A percentile compares a stretch with the other conserved stretches of the same genome.
These are phyloP conservation scores for Adoxophyes honmai DNA, from an alignment of 1,140 invertebrate species.

Conservation along the genomic window DNA sequence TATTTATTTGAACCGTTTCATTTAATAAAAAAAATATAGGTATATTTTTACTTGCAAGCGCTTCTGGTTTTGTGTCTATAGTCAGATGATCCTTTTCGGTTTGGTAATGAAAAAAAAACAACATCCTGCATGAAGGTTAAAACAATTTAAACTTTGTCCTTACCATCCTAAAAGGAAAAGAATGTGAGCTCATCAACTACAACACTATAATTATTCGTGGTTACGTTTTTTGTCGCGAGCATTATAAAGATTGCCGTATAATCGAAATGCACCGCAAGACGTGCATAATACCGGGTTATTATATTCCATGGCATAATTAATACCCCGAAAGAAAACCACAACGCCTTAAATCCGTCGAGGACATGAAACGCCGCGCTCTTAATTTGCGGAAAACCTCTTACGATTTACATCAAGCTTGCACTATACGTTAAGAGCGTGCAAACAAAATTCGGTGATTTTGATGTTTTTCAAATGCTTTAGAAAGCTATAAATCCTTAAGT, in stretches of 20 bases:
- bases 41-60: too few relatives aligned
- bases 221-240: conserved; percentile 47
- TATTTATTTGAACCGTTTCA: too few relatives aligned
- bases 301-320: conserved; percentile 49
- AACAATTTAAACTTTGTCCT: conserved; percentile 2
- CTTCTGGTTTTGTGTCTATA: too few relatives aligned
- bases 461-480: too few relatives aligned
- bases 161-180: background rate
- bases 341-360: conserved; percentile 21
- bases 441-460: too few relatives aligned
- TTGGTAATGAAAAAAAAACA: background rate
- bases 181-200: conserved; percentile 14
- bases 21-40: too few relatives aligned
- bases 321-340: conserved; percentile 38
- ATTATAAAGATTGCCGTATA: conserved; percentile 55
- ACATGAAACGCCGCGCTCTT: conserved; percentile 17
- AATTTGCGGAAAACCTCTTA: too few relatives aligned
- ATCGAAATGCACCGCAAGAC: conserved; percentile 44
- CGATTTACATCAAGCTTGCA: too few relatives aligned
- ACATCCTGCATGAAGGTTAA: background rate
- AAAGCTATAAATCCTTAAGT: too few relatives aligned
- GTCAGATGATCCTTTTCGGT: too few relatives aligned
- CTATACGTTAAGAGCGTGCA: too few relatives aligned
- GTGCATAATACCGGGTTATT: conserved; percentile 57
- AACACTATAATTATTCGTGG: conserved; percentile 30